phyloP scores from a whole-genome alignment of 2,888 invertebrate species.

The Rosalia funebris region DNA sequence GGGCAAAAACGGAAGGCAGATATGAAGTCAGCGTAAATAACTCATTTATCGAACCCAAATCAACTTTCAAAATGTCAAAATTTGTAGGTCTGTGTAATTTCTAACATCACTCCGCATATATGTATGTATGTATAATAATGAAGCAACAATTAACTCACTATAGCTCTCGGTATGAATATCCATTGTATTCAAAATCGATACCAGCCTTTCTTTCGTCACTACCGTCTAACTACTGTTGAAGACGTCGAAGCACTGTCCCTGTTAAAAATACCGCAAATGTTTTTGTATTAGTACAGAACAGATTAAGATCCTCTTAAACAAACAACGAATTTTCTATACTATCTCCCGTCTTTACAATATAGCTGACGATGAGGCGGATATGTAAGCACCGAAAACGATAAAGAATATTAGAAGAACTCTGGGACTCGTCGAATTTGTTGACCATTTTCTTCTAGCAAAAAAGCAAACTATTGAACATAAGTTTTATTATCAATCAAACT shows the following conservation, averaged over 20 bases:
- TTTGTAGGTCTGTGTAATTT: too few species aligned
- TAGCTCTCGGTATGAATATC: background rate
- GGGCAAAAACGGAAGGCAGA: too few species aligned
- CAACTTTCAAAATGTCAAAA: too few species aligned
- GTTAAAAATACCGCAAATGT: conserved; percentile 18
- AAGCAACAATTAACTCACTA: conserved; percentile 4
- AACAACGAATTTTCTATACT: conserved; percentile 17
- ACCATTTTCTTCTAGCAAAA: background rate
- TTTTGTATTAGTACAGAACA: conserved; percentile 5
- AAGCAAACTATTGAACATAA: too few species aligned
- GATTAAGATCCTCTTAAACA: conserved; percentile 18
- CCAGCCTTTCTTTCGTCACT: too few species aligned
- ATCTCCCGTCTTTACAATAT: conserved; percentile 9
- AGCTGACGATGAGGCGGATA: background rate
- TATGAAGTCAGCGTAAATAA: too few species aligned
- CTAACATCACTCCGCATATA: too few species aligned
- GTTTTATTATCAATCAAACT: too few species aligned
- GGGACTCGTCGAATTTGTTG: too few species aligned
- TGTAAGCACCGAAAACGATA: background rate
- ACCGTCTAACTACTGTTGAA: background rate
- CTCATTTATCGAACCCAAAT: too few species aligned
- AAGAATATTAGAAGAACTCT: background rate
- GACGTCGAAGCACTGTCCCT: background rate
- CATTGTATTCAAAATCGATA: background rate
- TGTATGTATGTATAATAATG: too few species aligned